These are phyloP conservation scores for Ophraella communa DNA, from an alignment of 2,888 invertebrate genomes.

Conservation along the genomic window DNA sequence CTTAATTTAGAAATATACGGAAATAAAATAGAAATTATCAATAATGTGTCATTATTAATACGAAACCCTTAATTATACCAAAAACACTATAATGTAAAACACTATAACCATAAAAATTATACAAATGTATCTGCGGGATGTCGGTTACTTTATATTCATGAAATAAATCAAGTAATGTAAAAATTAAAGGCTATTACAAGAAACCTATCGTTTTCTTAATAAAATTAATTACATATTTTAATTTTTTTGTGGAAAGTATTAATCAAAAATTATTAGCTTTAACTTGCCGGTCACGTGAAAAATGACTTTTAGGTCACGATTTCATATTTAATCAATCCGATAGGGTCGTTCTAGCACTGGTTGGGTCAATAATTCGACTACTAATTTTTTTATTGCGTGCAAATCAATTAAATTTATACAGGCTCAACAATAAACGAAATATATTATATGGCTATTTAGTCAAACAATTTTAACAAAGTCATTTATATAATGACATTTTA, in stretches of 20 bases:
- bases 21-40: no score
- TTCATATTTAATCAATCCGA: neutral
- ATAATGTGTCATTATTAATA: no score
- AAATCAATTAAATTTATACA: neutral
- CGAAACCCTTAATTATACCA: no score
- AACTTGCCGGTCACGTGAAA: neutral
- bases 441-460: no score
- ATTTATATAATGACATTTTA: no score
- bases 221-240: neutral
- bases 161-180: neutral
- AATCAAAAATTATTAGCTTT: neutral
- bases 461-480: no score
- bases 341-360: neutral
- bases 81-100: no score
- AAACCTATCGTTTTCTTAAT: neutral
- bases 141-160: neutral
- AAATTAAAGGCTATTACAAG: neutral
- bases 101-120: neutral
- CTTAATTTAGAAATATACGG: no score
- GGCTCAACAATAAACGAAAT: no score
- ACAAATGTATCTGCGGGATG: no score
- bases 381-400: neutral
- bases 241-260: neutral
- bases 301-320: neutral
- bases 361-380: neutral